Conservation (phyloP, 2,797 vertebrate species). For the Spinus pinus region DNA sequence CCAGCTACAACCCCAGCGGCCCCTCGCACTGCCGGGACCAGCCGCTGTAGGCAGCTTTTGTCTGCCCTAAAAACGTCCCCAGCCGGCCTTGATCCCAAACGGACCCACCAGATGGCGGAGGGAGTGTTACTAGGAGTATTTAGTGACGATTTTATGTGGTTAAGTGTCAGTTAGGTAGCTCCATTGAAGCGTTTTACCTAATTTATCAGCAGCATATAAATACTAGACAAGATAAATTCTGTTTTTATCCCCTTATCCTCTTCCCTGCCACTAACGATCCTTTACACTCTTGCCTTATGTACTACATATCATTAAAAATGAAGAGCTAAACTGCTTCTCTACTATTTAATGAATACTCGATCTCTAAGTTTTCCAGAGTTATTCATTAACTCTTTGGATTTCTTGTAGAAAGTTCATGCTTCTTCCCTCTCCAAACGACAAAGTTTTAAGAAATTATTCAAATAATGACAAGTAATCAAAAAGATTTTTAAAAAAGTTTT, state of each 20-base stretch:
- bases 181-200: fast-evolving
- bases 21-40: slow-evolving; percentile 63
- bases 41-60: neutral
- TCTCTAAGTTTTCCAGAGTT: neutral
- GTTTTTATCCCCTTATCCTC: neutral
- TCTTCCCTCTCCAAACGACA: neutral
- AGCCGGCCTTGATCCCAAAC: fast-evolving
- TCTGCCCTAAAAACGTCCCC: fast-evolving
- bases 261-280: neutral
- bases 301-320: neutral
- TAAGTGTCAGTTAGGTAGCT: neutral
- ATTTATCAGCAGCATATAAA: neutral
- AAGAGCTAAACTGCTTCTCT: neutral
- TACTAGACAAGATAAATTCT: neutral
- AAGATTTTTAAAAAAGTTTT: neutral
- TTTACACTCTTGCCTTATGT: neutral
- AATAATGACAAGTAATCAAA: neutral
- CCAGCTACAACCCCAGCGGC: slow-evolving; percentile 57
- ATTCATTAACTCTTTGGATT: neutral
- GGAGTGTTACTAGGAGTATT: neutral
- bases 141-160: neutral
- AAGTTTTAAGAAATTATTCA: neutral
- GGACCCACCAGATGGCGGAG: fast-evolving
- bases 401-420: neutral
- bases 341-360: neutral